Conservation (phyloP, 2,113 vertebrate genomes). For the Platysteira castanea region DNA sequence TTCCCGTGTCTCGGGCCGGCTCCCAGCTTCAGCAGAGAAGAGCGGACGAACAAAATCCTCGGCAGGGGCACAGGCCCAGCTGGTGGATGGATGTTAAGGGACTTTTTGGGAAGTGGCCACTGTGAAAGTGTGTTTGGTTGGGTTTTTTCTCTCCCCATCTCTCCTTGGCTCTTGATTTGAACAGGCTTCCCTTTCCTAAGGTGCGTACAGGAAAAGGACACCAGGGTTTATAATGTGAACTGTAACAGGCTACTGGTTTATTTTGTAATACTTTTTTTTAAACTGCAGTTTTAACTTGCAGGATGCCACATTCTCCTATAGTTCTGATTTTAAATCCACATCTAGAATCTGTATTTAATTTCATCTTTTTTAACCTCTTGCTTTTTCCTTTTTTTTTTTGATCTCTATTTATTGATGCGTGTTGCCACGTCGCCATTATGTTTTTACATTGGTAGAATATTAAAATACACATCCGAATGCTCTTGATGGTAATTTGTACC, state of each 20-base stretch:
- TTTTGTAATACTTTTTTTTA: constrained; percentile 35
- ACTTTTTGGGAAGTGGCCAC: constrained; percentile 5
- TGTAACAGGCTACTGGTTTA: constrained; percentile 71
- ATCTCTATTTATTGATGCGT: constrained; percentile 76
- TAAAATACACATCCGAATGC: constrained; percentile 66
- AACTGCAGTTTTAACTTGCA: constrained; percentile 62
- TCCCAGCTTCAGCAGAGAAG: constrained; percentile 21
- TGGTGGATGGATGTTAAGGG: background rate
- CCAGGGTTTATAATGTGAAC: constrained; percentile 72
- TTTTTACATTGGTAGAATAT: constrained; percentile 65
- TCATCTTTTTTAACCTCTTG: constrained; percentile 67
- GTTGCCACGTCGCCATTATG: constrained; percentile 58
- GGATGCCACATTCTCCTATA: constrained; percentile 48
- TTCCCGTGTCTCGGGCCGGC: background rate
- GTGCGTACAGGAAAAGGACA: constrained; percentile 47
- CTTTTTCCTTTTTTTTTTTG: constrained; percentile 41
- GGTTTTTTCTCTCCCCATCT: background rate
- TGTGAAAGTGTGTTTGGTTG: background rate
- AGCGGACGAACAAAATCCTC: background rate
- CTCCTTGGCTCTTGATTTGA: background rate
- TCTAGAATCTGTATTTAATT: constrained; percentile 72
- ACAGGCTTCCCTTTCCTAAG: constrained; percentile 62
- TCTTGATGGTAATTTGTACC: constrained; percentile 65
- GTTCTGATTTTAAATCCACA: constrained; percentile 66
- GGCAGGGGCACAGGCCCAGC: background rate